phyloP scores from a whole-genome alignment of 2,888 invertebrate species.

The Antheraea assamensis region DNA sequence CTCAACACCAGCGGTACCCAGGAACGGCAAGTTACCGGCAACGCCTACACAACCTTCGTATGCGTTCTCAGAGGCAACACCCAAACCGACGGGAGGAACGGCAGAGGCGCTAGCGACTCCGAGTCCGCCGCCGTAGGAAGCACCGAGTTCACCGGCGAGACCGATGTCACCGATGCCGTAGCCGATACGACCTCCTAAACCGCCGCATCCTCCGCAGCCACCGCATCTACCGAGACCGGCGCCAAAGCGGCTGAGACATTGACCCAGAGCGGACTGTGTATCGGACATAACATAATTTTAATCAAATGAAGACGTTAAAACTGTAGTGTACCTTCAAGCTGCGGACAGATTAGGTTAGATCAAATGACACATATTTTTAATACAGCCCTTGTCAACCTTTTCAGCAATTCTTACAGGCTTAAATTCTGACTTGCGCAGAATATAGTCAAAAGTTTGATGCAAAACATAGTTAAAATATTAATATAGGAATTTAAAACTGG shows the following conservation, averaged over 20 bases:
- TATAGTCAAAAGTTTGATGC: too few species aligned
- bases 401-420: too few species aligned
- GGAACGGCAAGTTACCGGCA: slow-evolving; percentile 54
- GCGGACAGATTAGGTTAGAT: too few species aligned
- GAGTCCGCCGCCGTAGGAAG: slow-evolving; percentile 52
- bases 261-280: slow-evolving; percentile 33
- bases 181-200: slow-evolving; percentile 19
- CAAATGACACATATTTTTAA: too few species aligned
- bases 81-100: slow-evolving; percentile 49
- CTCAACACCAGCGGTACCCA: slow-evolving; percentile 51
- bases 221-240: slow-evolving; percentile 23
- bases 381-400: too few species aligned
- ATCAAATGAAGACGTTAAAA: too few species aligned
- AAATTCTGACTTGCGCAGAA: too few species aligned
- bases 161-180: slow-evolving; percentile 22
- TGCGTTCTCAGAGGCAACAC: slow-evolving; percentile 51
- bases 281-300: background rate
- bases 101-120: slow-evolving; percentile 49
- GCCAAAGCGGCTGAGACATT: slow-evolving; percentile 31
- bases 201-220: slow-evolving; percentile 19
- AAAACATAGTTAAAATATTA: too few species aligned
- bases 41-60: slow-evolving; percentile 51
- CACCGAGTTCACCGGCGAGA: slow-evolving; percentile 34
- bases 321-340: too few species aligned
- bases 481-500: too few species aligned